phyloP scores from a whole-genome alignment of 2,113 vertebrate genomes.

The Neodontobutis hainanensis region DNA sequence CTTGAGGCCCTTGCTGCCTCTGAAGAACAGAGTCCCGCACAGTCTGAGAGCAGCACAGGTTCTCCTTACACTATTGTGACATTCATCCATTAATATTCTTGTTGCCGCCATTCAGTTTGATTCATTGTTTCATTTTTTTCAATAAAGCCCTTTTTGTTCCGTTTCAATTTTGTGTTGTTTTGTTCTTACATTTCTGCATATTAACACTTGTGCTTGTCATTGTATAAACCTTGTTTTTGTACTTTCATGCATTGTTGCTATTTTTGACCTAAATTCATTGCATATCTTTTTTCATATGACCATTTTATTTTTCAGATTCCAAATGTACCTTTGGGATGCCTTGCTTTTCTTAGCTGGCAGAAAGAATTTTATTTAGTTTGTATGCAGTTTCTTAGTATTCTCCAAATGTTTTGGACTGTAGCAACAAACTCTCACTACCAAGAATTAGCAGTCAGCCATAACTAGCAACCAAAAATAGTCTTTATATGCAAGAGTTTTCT shows the following conservation, averaged over 20 bases:
- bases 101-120: slow-evolving; percentile 81
- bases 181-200: slow-evolving; percentile 62
- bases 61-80: slow-evolving; percentile 98
- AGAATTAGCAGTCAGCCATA: too few relatives aligned
- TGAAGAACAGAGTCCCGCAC: slow-evolving; percentile 86
- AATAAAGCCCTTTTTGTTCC: slow-evolving; percentile 78
- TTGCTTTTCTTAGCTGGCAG: too few relatives aligned
- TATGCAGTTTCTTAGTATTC: neutral
- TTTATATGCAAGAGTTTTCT: too few relatives aligned
- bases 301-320: too few relatives aligned
- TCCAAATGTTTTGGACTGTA: too few relatives aligned
- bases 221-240: slow-evolving; percentile 25
- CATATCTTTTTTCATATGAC: too few relatives aligned
- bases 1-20: slow-evolving; percentile 93
- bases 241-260: slow-evolving; percentile 37
- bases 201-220: slow-evolving; percentile 31
- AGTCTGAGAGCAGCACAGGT: slow-evolving; percentile 98
- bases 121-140: slow-evolving; percentile 76
- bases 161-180: slow-evolving; percentile 74
- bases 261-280: slow-evolving; percentile 9
- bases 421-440: too few relatives aligned
- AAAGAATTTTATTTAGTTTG: too few relatives aligned
- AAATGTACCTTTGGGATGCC: too few relatives aligned
- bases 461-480: too few relatives aligned
- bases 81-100: slow-evolving; percentile 91